phyloP scores from a whole-genome alignment of 2,888 invertebrate genomes.

The Celastrina argiolus region DNA sequence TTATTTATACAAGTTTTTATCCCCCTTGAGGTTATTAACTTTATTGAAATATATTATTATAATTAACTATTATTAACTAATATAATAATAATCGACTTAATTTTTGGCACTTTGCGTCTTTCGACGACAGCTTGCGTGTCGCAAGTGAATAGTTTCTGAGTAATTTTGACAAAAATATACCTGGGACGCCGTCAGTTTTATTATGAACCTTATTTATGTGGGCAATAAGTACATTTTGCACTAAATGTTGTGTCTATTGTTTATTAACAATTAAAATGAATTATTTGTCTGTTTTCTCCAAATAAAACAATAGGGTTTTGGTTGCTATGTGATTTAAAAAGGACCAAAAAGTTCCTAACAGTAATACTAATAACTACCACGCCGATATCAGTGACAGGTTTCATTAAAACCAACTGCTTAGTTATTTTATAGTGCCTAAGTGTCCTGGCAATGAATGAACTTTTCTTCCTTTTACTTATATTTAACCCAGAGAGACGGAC shows the following conservation, averaged over 20 bases:
- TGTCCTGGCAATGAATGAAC: too few relatives aligned
- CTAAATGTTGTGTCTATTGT: background rate
- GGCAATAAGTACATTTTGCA: background rate
- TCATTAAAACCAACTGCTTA: too few relatives aligned
- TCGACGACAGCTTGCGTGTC: background rate
- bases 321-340: background rate
- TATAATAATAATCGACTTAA: too few relatives aligned
- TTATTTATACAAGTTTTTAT: background rate
- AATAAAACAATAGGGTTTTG: background rate
- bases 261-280: background rate
- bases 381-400: too few relatives aligned
- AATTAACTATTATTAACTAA: too few relatives aligned
- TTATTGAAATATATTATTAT: background rate
- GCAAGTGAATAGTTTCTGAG: background rate
- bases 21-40: background rate
- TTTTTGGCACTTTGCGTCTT: background rate
- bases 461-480: too few relatives aligned
- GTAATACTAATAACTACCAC: too few relatives aligned
- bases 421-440: too few relatives aligned
- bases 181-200: background rate
- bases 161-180: background rate
- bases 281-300: background rate
- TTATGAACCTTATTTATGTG: background rate
- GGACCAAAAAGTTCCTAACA: background rate
- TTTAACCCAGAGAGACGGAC: too few relatives aligned